Base-by-base conservation (phyloP, 2,888 invertebrate species). In the Sthenelais limicola region DNA sequence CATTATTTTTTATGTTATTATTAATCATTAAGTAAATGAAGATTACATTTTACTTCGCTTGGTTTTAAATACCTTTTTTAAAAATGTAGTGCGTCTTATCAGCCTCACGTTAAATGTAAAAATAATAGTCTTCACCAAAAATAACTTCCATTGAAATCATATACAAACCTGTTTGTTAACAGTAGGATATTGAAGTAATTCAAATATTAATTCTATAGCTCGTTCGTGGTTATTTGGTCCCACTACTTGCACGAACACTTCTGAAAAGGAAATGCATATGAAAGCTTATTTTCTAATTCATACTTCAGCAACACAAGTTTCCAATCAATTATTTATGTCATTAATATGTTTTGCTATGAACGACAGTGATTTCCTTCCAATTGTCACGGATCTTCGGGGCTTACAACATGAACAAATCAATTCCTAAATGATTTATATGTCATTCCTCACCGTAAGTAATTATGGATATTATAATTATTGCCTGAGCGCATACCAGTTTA, bases 161-260 rank as follows among this genome's bases (percentile, higher is more conserved):
- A 15, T 9, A 68, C 90, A 80, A 89, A 92, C 68, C 87, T 91
- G 91, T 81, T 91, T 91, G 82, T 91, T 91, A 54, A 91, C 87
- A 49, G 89, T 84, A 12, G 91, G 90, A 78, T 89, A 89, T 82
- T 91, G 91, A 38, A 90, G 80, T 24, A 85, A 78, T 21, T 87
- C 80, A 69, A 89, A 80, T 26, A 89, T 74, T 18, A 84, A 76
- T 62, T 82, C 79, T 18, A 84, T 83, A 5, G 88, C 88, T 51
- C 81, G 80, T 38, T 82, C 80, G 73, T 85, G 82, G 18, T 81
- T 82, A 26, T 82, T 77, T 24, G 73, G 67, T 2, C 88, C 88
- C 26, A 86, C 79, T 0, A 81, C 79, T 28, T 79, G 76, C 12
- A 80, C 80, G 69, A 85, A 80, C 5, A 78, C 58, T 51, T 80